phyloP scores from a whole-genome alignment of 2,888 invertebrate genomes.

The Agrypnus murinus region DNA sequence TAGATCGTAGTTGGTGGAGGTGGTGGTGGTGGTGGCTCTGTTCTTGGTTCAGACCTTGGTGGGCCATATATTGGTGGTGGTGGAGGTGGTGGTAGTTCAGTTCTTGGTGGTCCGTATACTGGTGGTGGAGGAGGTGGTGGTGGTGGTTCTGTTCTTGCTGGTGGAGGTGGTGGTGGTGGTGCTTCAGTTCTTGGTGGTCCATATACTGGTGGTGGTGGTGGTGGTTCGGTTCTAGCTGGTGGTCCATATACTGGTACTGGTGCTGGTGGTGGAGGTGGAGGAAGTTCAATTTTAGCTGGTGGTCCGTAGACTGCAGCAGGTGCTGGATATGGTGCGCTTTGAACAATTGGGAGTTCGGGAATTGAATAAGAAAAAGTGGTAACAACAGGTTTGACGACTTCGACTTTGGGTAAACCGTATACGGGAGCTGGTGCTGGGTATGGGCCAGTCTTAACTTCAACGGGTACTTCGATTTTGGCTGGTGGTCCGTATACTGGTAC shows the following conservation, averaged over 20 bases:
- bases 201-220: not conserved
- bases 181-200: constrained; percentile 10
- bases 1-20: constrained; percentile 5
- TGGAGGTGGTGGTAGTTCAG: constrained; percentile 10
- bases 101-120: constrained; percentile 19
- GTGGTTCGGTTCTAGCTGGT: not conserved
- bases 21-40: constrained; percentile 9
- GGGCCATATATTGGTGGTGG: constrained; percentile 9
- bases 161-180: constrained; percentile 6
- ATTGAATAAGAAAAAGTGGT: not conserved
- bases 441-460: not conserved
- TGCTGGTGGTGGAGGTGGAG: not conserved
- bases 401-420: not conserved
- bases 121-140: constrained; percentile 22
- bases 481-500: constrained; percentile 11
- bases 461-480: not conserved
- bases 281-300: not conserved
- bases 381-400: not conserved
- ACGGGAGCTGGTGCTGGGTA: constrained; percentile 7
- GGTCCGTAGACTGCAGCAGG: constrained; percentile 8
- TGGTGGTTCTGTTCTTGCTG: not conserved
- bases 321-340: not conserved
- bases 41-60: not conserved
- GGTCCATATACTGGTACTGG: constrained; percentile 12
- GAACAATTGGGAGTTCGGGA: not conserved